Base-by-base conservation (phyloP, 2,888 invertebrate species). In the Eutolmus rufibarbis region DNA sequence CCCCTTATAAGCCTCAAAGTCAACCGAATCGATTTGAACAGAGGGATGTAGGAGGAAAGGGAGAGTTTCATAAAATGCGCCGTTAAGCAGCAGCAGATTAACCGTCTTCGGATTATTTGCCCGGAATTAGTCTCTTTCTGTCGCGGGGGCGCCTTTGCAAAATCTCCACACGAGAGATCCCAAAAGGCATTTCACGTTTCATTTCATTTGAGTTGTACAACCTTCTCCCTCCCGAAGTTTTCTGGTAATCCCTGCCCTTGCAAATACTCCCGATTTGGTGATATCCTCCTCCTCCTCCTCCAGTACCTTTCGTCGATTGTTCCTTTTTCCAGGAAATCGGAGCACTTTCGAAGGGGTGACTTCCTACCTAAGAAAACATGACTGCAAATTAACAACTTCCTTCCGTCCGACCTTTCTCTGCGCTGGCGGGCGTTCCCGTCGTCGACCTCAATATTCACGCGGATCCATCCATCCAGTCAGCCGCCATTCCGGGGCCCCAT, bases 311-410 rank as follows among this genome's bases (percentile, higher is more conserved):
- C 77, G 19, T 51, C 7, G 74, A 37, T 85, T 74, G 85, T 74
- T 88, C 88, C 76, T 7, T 51, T 40, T 46, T 19, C 66, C 28
- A 66, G 79, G 88, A 87, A 88, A 87, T 88, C 85, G 74, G 76
- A 79, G 74, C 85, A 87, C 79, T 66, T 34, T 14, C 37, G 23
- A 46, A 74, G 81, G 85, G 87, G 81, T 82, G 82, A 87, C 87
- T 88, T 86, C 74, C 86, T 40, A 76, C 77, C 87, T 87, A 87
- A 86, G 81, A 88, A 88, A 77, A 87, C 88, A 88, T 86, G 87
- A 86, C 86, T 76, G 56, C 76, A 86, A 88, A 88, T 88, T 88
- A 88, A 88, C 87, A 87, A 87, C 86, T 88, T 88, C 88, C 88
- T 88, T 88, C 87, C 87, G 16, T 16, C 76, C 43, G 66, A 23